A percentile compares a stretch with the other conserved stretches of the same genome.
These are phyloP conservation scores for Bombus cullumanus DNA, from an alignment of 1,140 invertebrate genomes.

Conservation along the genomic window DNA sequence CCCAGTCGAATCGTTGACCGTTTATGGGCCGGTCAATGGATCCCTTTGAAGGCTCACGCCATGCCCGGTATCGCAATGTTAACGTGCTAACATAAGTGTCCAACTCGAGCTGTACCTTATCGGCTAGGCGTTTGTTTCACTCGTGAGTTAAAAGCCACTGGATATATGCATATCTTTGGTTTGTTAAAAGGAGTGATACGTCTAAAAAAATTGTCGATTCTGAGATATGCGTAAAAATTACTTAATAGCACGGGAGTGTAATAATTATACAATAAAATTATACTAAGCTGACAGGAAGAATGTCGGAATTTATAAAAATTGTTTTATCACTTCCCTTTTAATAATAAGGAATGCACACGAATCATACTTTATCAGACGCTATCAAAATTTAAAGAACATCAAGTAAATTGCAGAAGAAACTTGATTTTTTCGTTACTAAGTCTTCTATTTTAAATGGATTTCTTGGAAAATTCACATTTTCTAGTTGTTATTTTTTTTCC, in stretches of 20 bases:
- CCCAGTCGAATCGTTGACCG: slow-evolving; percentile 33
- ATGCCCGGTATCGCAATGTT: slow-evolving; percentile 46
- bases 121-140: slow-evolving; percentile 21
- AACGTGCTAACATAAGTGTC: slow-evolving; percentile 53
- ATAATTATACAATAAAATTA: background rate
- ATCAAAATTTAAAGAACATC: background rate
- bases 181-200: background rate
- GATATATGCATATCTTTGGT: background rate
- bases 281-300: no score
- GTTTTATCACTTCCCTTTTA: background rate
- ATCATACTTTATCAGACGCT: background rate
- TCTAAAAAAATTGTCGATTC: background rate
- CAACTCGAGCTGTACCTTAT: slow-evolving; percentile 51
- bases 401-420: background rate
- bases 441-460: background rate
- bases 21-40: slow-evolving; percentile 42
- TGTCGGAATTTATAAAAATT: background rate
- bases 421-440: background rate
- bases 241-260: background rate
- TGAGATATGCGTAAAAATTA: background rate
- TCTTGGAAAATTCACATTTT: background rate
- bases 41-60: slow-evolving; percentile 10
- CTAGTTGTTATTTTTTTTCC: background rate
- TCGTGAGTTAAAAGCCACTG: slow-evolving; percentile 44
- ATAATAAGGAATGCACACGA: background rate